phyloP scores from a whole-genome alignment of 2,888 invertebrate genomes.

The Zele albiditarsus region DNA sequence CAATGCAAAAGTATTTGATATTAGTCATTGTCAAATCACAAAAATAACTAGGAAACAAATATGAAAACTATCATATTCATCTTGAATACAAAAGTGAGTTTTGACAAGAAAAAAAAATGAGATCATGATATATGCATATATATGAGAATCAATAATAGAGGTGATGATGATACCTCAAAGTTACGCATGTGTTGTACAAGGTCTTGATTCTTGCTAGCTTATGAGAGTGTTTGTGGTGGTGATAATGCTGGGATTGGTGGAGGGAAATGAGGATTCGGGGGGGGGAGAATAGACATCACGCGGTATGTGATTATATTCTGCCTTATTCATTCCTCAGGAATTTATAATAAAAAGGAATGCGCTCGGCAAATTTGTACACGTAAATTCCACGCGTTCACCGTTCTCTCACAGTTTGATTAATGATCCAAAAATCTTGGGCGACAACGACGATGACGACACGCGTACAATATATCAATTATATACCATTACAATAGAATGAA shows the following conservation, averaged over 20 bases:
- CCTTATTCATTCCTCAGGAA: constrained; percentile 55
- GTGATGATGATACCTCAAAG: no score
- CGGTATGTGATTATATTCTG: constrained; percentile 16
- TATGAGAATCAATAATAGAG: no score
- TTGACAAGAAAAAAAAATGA: not conserved
- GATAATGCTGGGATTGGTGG: no score
- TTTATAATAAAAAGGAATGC: constrained; percentile 53
- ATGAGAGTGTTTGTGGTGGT: no score
- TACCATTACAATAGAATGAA: not conserved
- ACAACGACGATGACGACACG: not conserved
- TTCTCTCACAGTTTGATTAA: constrained; percentile 52
- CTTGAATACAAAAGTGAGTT: no score
- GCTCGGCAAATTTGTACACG: constrained; percentile 56
- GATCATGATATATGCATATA: no score
- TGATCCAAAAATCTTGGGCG: constrained; percentile 45
- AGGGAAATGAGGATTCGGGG: not conserved
- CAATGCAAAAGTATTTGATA: no score
- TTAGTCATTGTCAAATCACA: no score
- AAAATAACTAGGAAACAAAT: no score
- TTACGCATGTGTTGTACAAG: no score
- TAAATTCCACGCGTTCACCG: constrained; percentile 48
- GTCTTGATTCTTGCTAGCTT: no score
- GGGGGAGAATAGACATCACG: constrained; percentile 1
- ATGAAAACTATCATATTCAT: no score
- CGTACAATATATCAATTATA: not conserved